These are phyloP conservation scores for Drosophila mettleri DNA, from an alignment of 2,888 invertebrate genomes.

Conservation along the genomic window DNA sequence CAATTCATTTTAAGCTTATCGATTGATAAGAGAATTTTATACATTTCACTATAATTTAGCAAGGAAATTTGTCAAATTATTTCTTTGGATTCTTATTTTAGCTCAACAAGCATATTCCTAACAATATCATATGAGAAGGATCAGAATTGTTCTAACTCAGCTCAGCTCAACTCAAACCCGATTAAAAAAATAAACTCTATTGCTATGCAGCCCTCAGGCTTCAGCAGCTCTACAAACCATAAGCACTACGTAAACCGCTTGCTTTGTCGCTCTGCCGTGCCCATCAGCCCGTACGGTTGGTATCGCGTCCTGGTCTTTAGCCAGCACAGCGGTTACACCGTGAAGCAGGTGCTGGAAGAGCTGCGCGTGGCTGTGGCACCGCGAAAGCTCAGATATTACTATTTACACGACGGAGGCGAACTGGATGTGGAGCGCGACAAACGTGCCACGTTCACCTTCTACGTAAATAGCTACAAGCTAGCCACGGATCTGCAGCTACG, in stretches of 20 bases:
- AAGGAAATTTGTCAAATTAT: too few species aligned
- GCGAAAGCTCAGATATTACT: conserved; percentile 17
- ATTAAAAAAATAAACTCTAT: conserved; percentile 18
- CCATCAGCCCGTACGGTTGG: conserved; percentile 61
- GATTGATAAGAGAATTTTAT: too few species aligned
- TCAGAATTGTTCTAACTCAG: not conserved
- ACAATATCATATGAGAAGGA: conserved; percentile 12
- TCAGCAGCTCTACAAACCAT: not conserved
- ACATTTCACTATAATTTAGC: too few species aligned
- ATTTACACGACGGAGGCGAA: conserved; percentile 47
- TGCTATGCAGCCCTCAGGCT: not conserved
- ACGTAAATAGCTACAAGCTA: conserved; percentile 45
- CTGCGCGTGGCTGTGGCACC: conserved; percentile 41
- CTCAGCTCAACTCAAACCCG: not conserved
- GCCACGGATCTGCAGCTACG: conserved; percentile 39
- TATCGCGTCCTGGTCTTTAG: conserved; percentile 58
- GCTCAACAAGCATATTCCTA: not conserved
- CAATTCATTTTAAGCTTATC: too few species aligned
- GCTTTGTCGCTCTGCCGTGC: conserved; percentile 2
- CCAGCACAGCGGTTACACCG: conserved; percentile 13
- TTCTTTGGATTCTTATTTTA: not conserved
- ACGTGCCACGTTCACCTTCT: conserved; percentile 52
- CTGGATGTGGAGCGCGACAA: conserved; percentile 37
- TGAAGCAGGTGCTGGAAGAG: conserved; percentile 21
- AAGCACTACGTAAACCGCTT: not conserved